Evolutionary conservation across 2,888 invertebrate genomes (phyloP), one percentile per base, ranked within the genome.

Genomic region (Drosophila meridiana): DNA sequence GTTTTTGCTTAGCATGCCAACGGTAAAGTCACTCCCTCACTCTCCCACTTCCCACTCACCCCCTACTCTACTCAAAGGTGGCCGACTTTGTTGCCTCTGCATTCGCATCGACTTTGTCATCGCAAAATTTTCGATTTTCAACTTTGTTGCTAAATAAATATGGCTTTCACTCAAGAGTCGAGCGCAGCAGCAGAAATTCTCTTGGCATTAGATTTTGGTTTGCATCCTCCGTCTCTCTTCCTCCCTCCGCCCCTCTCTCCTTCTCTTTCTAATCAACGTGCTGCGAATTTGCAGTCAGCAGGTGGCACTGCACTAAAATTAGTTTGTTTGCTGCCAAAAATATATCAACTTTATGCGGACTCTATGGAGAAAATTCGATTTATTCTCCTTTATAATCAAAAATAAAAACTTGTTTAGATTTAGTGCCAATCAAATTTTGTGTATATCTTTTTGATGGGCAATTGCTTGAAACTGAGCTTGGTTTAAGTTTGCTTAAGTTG

Each of bases 131-230:
- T 67, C 48, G 78, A 82, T 82, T 64, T 69, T 48, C 62, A 73
- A 79, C 79, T 68, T 57, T 82, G 82, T 82, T 78, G 79, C 82
- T 59, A 77, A 81, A 81, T 78, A 77, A 81, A 77, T 77, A 72
- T 43, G 47, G 52, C 34, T 69, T 52, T 53, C 30, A 36, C 28
- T 36, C 52, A 52, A 55, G 28, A 38, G 55, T 28, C 28, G 53
- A 34, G 32, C 32, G 50, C 50, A 20, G 32, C n/a, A 34, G 32
- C 50, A 14, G 40, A 55, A 55, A n/a, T 40, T 74, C 45, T 59
- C 75, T 38, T 45, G 67, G 36, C 60, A 43, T 61, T 73, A 52
- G 32, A 20, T 34, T 52, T 58, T 58, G 52, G 38, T 32, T 52
- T 38, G 11, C 43, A 43, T 20, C 43, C 20, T 14, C 30, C 30